Conservation (phyloP, 2,797 vertebrate genomes). For the Neomorphus geoffroyi region DNA sequence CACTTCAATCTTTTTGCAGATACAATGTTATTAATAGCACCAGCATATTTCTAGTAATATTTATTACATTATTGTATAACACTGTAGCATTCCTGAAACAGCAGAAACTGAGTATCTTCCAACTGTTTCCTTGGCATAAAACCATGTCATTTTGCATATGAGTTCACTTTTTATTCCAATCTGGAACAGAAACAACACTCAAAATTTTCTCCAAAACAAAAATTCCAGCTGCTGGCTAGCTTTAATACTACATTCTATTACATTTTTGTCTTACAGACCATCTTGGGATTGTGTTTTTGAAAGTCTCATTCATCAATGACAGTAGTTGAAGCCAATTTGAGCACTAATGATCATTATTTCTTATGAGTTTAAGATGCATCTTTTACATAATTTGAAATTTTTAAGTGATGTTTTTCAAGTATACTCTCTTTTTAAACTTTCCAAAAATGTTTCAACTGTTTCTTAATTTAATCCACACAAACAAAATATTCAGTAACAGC, state of each 20-base stretch:
- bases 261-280: background rate
- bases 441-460: background rate
- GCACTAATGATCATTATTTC: background rate
- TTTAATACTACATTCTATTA: constrained; percentile 13
- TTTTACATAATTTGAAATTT: background rate
- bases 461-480: background rate
- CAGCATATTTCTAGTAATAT: background rate
- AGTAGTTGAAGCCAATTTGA: background rate
- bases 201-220: constrained; percentile 42
- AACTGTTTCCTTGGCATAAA: constrained; percentile 38
- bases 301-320: background rate
- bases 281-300: background rate
- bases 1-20: background rate
- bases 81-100: background rate
- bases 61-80: background rate
- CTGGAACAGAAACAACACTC: constrained; percentile 4
- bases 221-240: constrained; percentile 31
- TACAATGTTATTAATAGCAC: background rate
- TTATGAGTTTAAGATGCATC: background rate
- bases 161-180: constrained; percentile 37
- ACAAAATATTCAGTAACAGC: background rate
- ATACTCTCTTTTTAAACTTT: background rate
- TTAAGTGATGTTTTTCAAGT: background rate
- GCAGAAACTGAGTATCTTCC: background rate
- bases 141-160: background rate